Base-by-base conservation (phyloP, 1,140 invertebrate species). In the Hormaphis cornu region DNA sequence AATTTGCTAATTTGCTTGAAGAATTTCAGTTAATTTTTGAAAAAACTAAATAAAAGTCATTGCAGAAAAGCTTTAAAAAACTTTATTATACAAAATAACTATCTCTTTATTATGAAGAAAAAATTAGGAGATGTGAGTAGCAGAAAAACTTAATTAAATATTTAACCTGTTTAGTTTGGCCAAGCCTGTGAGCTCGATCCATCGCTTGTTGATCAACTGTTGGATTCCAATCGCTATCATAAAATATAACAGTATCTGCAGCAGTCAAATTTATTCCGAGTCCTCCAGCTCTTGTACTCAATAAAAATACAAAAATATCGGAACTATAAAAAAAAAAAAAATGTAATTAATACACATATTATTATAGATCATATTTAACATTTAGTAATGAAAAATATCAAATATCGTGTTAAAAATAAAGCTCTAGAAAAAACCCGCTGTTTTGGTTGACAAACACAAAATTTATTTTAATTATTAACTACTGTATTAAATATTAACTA, bases 211-310 rank as follows among this genome's bases (percentile, higher is more conserved):
- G 90, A 81, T 95, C 93, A 16, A 94, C 91, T 0, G 91, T 94
- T 14, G 96, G 96, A 81, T 99, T 99, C 96, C 96, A 99, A 79
- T 99, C 97, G 22, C 91, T 95, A 78, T 99, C 97, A 78, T 99
- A 99, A 81, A 99, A 98, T 79, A 99, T 95, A 56, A 99, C 97
- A 76, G 96, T 98, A 79, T 99, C 96, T 18, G 96, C 96, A 14
- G 97, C 95, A 5, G 96, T 98, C 54, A 99, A 82, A 81, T 99
- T 98, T 75, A 99, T 98, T 72, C 97, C 97, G 37, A 99, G 82
- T 48, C 97, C 97, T 20, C 97, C 97, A 22, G 97, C 96, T 74
- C 95, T 82, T 0, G 97, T 99, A 3, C 93, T 97, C 37, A 99
- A 80, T 33, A 99, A 80, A 82, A 99, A 99, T 56, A 95, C 91